Percentiles rank a stretch among this genome's conserved stretches.
phyloP scores from a whole-genome alignment of 2,797 vertebrate genomes.

The Lepilemur ruficaudatus region DNA sequence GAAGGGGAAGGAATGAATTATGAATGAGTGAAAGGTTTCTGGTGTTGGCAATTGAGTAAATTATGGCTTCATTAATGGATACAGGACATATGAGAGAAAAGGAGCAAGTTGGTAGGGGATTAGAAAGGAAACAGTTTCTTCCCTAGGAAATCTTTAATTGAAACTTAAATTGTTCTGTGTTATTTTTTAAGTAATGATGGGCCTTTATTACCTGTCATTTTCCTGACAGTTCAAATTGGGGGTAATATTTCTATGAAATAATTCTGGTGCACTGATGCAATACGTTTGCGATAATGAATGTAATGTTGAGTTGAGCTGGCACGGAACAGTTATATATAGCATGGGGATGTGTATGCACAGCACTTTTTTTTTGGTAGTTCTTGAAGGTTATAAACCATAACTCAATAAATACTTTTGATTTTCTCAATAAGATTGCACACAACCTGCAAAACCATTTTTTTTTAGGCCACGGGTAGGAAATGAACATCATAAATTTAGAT shows the following conservation, averaged over 20 bases:
- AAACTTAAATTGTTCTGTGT: neutral
- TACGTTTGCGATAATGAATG: neutral
- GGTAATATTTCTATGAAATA: neutral
- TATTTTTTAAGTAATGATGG: neutral
- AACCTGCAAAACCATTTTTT: neutral
- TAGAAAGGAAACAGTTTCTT: neutral
- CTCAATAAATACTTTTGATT: conserved; percentile 18
- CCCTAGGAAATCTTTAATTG: neutral
- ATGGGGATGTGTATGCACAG: neutral
- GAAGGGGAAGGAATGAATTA: neutral
- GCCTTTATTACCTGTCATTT: neutral
- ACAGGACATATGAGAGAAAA: neutral
- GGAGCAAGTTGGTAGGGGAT: neutral
- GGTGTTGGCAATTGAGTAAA: neutral
- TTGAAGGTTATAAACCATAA: conserved; percentile 22
- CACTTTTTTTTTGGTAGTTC: neutral
- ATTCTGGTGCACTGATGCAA: neutral
- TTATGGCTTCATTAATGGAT: neutral
- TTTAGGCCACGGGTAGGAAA: conserved; percentile 18
- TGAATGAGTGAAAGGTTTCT: neutral
- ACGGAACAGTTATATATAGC: neutral
- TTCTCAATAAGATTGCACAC: conserved; percentile 44
- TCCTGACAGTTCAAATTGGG: conserved; percentile 32
- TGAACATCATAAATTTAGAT: conserved; percentile 10
- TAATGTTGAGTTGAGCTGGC: neutral